Evolutionary conservation across 1,140 invertebrate genomes (phyloP).

Genomic region (Spodoptera frugiperda): DNA sequence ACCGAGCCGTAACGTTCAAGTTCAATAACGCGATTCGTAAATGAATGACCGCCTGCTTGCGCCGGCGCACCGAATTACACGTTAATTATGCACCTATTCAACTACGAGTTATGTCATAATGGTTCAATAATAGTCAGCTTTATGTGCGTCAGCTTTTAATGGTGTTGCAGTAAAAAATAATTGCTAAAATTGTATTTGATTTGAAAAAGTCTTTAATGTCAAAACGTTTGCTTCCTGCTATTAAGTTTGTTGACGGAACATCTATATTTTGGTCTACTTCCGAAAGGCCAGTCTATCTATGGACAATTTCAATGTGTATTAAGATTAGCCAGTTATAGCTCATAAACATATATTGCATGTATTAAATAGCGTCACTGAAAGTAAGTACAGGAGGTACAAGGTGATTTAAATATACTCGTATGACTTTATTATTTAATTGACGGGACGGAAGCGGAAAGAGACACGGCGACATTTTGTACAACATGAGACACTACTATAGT

Average conservation of each 20-base stretch:
- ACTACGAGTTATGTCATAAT: neutral
- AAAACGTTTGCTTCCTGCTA: slow-evolving; percentile 1
- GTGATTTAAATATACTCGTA: slow-evolving; percentile 21
- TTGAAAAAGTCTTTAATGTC: neutral
- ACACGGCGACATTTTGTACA: neutral
- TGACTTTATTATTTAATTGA: slow-evolving; percentile 35
- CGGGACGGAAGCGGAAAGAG: slow-evolving; percentile 34
- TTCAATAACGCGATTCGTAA: slow-evolving; percentile 40
- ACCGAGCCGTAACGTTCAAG: slow-evolving; percentile 26
- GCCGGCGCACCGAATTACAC: slow-evolving; percentile 15
- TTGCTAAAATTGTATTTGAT: neutral
- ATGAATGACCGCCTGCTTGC: slow-evolving; percentile 12
- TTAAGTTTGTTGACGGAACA: neutral
- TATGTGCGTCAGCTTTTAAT: neutral
- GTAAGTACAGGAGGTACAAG: slow-evolving; percentile 21
- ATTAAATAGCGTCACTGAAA: slow-evolving; percentile 22
- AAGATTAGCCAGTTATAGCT: neutral
- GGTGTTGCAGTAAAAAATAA: neutral
- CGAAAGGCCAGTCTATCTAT: neutral
- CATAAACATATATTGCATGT: neutral
- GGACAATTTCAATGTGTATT: too few relatives aligned
- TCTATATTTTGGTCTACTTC: neutral
- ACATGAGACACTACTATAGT: neutral
- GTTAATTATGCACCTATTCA: slow-evolving; percentile 16
- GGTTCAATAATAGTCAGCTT: neutral